These are phyloP conservation scores for Volucella zonaria DNA, from an alignment of 2,888 invertebrate genomes.

Conservation along the genomic window DNA sequence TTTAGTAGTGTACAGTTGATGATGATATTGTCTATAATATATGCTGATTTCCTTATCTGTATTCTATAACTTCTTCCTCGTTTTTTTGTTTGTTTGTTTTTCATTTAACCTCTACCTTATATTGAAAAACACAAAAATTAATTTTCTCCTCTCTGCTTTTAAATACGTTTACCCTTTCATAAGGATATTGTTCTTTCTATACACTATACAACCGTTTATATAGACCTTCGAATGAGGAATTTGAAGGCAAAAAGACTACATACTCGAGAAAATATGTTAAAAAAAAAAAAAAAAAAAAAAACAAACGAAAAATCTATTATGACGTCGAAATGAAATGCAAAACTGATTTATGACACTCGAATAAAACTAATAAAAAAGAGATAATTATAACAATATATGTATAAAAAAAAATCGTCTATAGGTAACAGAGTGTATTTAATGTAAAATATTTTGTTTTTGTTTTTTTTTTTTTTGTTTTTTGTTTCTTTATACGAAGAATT, in stretches of 20 bases:
- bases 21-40: slow-evolving; percentile 12
- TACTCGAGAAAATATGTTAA: slow-evolving; percentile 16
- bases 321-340: slow-evolving; percentile 58
- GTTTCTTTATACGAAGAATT: slow-evolving; percentile 34
- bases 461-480: neutral
- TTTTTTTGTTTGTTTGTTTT: neutral
- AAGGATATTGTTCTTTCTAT: slow-evolving; percentile 27
- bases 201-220: slow-evolving; percentile 68
- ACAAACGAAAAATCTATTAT: slow-evolving; percentile 9
- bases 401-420: slow-evolving; percentile 7
- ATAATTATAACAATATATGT: neutral
- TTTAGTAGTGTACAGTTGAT: too few relatives aligned
- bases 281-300: neutral
- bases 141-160: neutral
- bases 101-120: slow-evolving; percentile 14
- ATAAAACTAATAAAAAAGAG: slow-evolving; percentile 17
- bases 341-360: slow-evolving; percentile 60
- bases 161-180: neutral
- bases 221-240: slow-evolving; percentile 26
- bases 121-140: neutral
- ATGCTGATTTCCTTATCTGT: neutral
- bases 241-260: slow-evolving; percentile 42
- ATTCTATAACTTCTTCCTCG: slow-evolving; percentile 4
- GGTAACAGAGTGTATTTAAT: slow-evolving; percentile 10
- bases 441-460: slow-evolving; percentile 2